Percentiles rank a stretch among this genome's conserved stretches.
Evolutionary conservation across 2,113 vertebrate genomes (phyloP).

Genomic region (Verasper variegatus): DNA sequence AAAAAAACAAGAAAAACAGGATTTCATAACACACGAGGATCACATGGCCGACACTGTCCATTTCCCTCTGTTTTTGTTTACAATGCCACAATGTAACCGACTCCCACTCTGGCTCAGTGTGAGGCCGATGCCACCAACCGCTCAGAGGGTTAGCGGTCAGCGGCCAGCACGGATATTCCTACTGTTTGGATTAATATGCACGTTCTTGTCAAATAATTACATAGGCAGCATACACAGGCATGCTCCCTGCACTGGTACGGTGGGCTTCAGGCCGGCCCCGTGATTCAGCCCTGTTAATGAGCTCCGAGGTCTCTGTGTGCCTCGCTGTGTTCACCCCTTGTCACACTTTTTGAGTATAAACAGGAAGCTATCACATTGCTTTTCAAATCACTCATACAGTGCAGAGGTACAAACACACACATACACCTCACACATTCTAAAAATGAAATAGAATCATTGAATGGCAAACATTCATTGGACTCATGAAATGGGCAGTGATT

Average conservation of each 20-base stretch:
- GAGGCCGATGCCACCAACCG: slow-evolving; percentile 53
- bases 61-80: slow-evolving; percentile 69
- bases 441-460: too few relatives aligned
- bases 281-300: slow-evolving; percentile 24
- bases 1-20: too few relatives aligned
- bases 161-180: slow-evolving; percentile 41
- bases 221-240: slow-evolving; percentile 54
- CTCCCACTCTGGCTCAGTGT: slow-evolving; percentile 40
- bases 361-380: slow-evolving; percentile 43
- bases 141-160: slow-evolving; percentile 30
- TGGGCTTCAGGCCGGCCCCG: slow-evolving; percentile 34
- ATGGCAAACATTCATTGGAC: too few relatives aligned
- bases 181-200: slow-evolving; percentile 60
- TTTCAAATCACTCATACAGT: background rate
- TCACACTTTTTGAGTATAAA: slow-evolving; percentile 6
- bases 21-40: slow-evolving; percentile 37
- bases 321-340: background rate
- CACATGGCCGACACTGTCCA: slow-evolving; percentile 7
- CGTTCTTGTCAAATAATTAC: slow-evolving; percentile 59
- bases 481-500: too few relatives aligned
- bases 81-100: slow-evolving; percentile 23
- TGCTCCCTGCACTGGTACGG: slow-evolving; percentile 23
- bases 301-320: slow-evolving; percentile 8
- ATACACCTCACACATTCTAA: background rate
- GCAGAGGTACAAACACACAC: background rate